Evolutionary conservation across 1,140 invertebrate genomes (phyloP), one percentile per base, ranked within the genome.

Genomic region (Dryas iulia): DNA sequence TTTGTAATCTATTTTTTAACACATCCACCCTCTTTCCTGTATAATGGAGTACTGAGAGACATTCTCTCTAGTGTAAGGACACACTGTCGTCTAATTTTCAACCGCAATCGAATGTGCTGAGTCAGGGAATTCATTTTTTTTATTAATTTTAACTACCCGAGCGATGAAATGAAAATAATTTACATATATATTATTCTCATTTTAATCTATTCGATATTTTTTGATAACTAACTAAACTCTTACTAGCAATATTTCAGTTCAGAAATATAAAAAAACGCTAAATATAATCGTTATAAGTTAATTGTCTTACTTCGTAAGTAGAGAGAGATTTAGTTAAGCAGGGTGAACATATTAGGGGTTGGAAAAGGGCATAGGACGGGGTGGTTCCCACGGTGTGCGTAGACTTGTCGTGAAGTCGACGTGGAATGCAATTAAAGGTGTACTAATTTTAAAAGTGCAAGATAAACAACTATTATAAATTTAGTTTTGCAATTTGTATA

Each of bases 351-450:
- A 25, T 26, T 54, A 61, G 58, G 59, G 66, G 66, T 61, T 60
- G 59, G 14, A 25, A 3, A 62, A 23, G 39, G 26, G 35, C 31
- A 31, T 30, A 59, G 66, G 57, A 63, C 56, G 18, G 12, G 18
- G 60, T 24, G 23, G 60, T 73, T 73, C 59, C 67, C 67, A 73
- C 63, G 65, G 24, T 67, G 18, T 52, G 14, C 52, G 26, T n/a
- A 26, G 21, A 11, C 35, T 59, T 62, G 39, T 47, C 18, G 39
- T 14, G 33, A 14, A 39, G 33, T n/a, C 33, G n/a, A 47, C 39
- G 1, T 14, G 33, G 59, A 47, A 53, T 62, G 39, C 39, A 26
- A 30, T 23, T 30, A 62, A 62, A 53, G 26, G 26, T 62, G 59
- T 14, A 28, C 59, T 30, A 62, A 52, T 21, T 47, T 10, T 28